These are phyloP conservation scores for Leucophenga montana DNA, from an alignment of 2,888 invertebrate genomes.

Conservation along the genomic window DNA sequence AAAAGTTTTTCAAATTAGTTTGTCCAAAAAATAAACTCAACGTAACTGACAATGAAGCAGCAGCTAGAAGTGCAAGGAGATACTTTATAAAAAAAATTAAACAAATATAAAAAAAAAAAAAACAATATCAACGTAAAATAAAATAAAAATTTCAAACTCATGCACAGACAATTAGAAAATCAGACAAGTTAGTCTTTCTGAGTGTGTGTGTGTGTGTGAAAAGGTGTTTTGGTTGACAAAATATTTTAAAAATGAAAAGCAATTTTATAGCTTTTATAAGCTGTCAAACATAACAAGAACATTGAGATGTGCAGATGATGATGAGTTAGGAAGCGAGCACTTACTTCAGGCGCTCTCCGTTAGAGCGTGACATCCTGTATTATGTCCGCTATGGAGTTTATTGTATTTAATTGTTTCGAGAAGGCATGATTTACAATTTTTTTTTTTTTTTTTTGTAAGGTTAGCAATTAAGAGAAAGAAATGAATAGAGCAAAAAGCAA, in stretches of 20 bases:
- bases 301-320: not conserved
- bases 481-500: not conserved
- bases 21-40: not conserved
- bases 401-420: conserved; percentile 26
- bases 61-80: too few relatives aligned
- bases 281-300: conserved; percentile 23
- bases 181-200: conserved; percentile 42
- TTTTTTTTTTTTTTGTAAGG: too few relatives aligned
- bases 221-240: conserved; percentile 23
- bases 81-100: conserved; percentile 34
- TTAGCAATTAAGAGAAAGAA: conserved; percentile 24
- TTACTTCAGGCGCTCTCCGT: conserved; percentile 73
- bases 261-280: conserved; percentile 18
- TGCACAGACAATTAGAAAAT: conserved; percentile 61
- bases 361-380: conserved; percentile 74
- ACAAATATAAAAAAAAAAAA: conserved; percentile 40
- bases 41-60: not conserved
- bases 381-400: conserved; percentile 68
- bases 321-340: conserved; percentile 44
- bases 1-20: conserved; percentile 3
- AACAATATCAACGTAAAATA: too few relatives aligned
- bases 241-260: conserved; percentile 13
- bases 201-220: conserved; percentile 10
- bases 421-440: conserved; percentile 43
- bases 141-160: conserved; percentile 47